Evolutionary conservation across 1,140 invertebrate species (phyloP).

Genomic region (Whitmania pigra): DNA sequence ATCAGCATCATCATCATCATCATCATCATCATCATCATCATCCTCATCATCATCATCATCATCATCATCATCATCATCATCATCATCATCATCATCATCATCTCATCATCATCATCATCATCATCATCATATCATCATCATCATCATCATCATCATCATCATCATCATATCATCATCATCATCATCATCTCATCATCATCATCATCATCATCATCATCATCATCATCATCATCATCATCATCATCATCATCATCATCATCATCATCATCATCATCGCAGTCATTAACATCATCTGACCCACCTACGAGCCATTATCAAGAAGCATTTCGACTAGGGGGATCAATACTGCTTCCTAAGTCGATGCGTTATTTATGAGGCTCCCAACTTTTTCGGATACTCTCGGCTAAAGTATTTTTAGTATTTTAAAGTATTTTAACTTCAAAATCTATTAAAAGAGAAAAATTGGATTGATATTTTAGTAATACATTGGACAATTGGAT

Average conservation of each 20-base stretch:
- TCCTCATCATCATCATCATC: not conserved
- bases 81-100: conserved; percentile 6
- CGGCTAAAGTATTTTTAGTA: too few species aligned
- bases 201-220: not conserved
- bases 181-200: not conserved
- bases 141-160: not conserved
- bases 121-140: not conserved
- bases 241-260: not conserved
- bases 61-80: not conserved
- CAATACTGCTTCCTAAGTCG: too few species aligned
- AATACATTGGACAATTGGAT: too few species aligned
- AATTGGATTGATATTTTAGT: too few species aligned
- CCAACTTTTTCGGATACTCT: too few species aligned
- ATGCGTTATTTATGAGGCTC: too few species aligned
- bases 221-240: too few species aligned
- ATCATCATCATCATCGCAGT: not conserved
- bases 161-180: too few species aligned
- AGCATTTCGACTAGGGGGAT: too few species aligned
- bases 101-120: too few species aligned
- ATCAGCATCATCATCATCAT: not conserved
- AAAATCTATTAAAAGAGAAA: too few species aligned
- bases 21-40: conserved; percentile 1
- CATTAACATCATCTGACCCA: not conserved
- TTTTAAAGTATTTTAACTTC: too few species aligned
- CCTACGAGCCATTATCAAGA: not conserved